Evolutionary conservation across 2,113 vertebrate genomes (phyloP).

Genomic region (rat (Rattus norvegicus)): DNA sequence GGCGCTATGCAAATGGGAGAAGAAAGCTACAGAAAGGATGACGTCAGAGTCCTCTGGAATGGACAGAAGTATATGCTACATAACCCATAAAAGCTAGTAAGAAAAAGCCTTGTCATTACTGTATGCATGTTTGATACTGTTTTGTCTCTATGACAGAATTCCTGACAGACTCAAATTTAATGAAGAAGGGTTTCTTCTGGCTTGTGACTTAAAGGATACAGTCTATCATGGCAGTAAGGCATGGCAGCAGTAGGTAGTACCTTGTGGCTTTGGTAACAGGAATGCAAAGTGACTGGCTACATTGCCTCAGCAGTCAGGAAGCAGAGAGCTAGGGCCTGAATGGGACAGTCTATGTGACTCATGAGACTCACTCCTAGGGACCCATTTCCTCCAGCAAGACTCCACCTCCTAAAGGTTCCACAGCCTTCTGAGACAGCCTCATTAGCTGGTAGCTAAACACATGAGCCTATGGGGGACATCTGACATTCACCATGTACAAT

Average conservation of each 20-base stretch:
- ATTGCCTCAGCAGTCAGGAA: neutral
- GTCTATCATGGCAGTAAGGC: neutral
- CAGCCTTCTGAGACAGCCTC: neutral
- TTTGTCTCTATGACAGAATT: neutral
- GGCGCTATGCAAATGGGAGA: neutral
- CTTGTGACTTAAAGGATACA: neutral
- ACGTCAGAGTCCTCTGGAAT: neutral
- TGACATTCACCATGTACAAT: neutral
- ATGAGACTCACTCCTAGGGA: neutral
- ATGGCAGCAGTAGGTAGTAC: too few relatives aligned
- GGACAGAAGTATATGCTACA: neutral
- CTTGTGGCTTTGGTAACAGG: neutral
- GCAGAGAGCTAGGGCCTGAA: neutral
- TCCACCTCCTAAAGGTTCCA: neutral
- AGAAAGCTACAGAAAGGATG: neutral
- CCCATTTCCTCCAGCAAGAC: neutral
- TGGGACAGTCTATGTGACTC: neutral
- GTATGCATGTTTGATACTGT: neutral
- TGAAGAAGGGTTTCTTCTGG: neutral
- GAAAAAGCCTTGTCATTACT: neutral
- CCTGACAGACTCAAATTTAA: neutral
- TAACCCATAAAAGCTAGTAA: neutral
- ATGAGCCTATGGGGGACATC: neutral
- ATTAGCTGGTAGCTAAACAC: neutral
- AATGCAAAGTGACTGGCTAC: neutral